These are phyloP conservation scores for Silurus meridionalis DNA, from an alignment of 2,113 vertebrate genomes.

Conservation along the genomic window DNA sequence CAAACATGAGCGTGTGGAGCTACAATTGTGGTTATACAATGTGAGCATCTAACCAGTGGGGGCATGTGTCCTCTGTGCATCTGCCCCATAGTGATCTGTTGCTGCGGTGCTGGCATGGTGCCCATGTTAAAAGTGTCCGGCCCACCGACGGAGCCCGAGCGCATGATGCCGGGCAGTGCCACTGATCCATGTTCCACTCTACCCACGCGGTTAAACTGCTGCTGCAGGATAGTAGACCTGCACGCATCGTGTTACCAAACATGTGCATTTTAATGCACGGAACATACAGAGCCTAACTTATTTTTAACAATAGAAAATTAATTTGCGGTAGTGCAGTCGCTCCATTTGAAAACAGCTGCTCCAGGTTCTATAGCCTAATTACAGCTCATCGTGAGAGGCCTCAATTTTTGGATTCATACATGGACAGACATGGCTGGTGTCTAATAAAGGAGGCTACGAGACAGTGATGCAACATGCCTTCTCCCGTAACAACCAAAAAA, in stretches of 20 bases:
- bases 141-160: conserved; percentile 89
- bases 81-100: conserved; percentile 93
- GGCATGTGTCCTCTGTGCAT: conserved; percentile 99
- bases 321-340: conserved; percentile 17
- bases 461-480: conserved; percentile 52
- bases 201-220: conserved; percentile 93
- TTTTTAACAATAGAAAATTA: conserved; percentile 2
- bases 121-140: conserved; percentile 92
- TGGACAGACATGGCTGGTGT: conserved; percentile 59
- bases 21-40: background rate
- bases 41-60: conserved; percentile 82
- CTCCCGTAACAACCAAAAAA: conserved; percentile 56
- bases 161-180: conserved; percentile 92
- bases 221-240: conserved; percentile 94
- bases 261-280: background rate
- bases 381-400: conserved; percentile 66
- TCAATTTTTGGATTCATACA: conserved; percentile 65
- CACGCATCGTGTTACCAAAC: conserved; percentile 17
- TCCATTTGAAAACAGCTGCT: conserved; percentile 59
- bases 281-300: background rate
- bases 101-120: conserved; percentile 93
- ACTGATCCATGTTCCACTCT: conserved; percentile 93
- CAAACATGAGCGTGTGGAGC: background rate
- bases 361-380: conserved; percentile 66
- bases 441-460: conserved; percentile 41